Evolutionary conservation across 2,797 vertebrate genomes (phyloP), one percentile per base, ranked within the genome.

Genomic region (Carduelis carduelis): DNA sequence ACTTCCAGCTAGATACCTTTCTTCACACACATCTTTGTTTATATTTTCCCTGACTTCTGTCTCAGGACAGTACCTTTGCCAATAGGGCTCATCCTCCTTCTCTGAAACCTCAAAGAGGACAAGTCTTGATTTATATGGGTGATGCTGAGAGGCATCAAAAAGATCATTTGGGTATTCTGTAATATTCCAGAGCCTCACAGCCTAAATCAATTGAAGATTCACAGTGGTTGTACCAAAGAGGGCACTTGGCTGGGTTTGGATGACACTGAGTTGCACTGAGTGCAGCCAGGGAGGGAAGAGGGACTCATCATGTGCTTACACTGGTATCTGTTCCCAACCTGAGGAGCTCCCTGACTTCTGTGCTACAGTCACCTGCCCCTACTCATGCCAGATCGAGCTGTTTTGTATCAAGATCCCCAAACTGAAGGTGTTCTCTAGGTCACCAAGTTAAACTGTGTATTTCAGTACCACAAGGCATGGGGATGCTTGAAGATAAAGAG

Each of bases 291-390:
- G 39, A 68, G 5, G 17, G 55, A 80, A 60, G 22, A 52, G 7
- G 8, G 20, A 14, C 16, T 84, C 7, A 1, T 43, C 0, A 0
- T 23, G 27, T 52, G 35, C 44, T 65, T 49, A 37, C 8, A 17
- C 3, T 39, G 69, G 5, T 47, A 64, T 27, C 66, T 69, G 21
- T 44, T 44, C 11, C 11, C 65, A 59, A 18, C 6, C 9, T 6
- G 8, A 65, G 44, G 2, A 50, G 26, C 8, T 26, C 61, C 18
- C 20, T 68, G 43, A 46, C 13, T 68, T 75, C 49, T 50, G n/a
- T n/a, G 37, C 43, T 52, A 34, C 18, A 8, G 3, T 70, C 20
- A 34, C 20, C 39, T 37, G 21, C 17, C 27, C 39, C 41, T 43
- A 21, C 8, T 14, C 55, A 37, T 28, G 30, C 28, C 68, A 80